Evolutionary conservation across 2,888 invertebrate species (phyloP), one percentile per base, ranked within the genome.

Genomic region (Gerris lacustris): DNA sequence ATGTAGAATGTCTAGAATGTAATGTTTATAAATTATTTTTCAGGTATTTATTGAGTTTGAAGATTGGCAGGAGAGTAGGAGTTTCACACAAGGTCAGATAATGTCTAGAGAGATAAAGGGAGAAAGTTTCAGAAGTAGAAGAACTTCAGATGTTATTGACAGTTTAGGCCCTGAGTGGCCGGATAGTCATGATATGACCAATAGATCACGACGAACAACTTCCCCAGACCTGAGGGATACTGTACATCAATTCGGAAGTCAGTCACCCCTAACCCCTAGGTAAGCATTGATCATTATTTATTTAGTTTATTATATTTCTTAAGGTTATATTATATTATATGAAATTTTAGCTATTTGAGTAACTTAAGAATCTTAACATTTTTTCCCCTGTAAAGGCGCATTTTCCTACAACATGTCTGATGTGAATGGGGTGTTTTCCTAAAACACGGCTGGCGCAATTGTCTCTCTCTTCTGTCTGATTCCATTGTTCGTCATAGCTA

Each of bases 21-120:
- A 31, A 31, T 31, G 31, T 31, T 31, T 31, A 31, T 31, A 31
- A 31, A 31, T 31, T 31, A 31, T 31, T 31, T 31, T 31, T 31
- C 31, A 55, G 55, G 55, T 55, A 11, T 55, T 55, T 55, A 55
- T 55, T 55, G 55, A 55, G 55, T 55, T 55, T 55, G 55, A 55
- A 5, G 55, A 55, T 9, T 55, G 55, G 55, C 55, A 55, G 55
- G 31, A 31, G 31, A 55, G 55, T 9, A 15, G 15, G 2, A 55
- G 55, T 5, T 55, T 11, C 55, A 11, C 55, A 15, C 11, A 9
- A 11, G 5, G 55, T 55, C 11, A 55, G 15, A 55, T 55, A 5
- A 55, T 55, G 55, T 11, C 11, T 55, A 55, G 55, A 11, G 55
- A 55, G 55, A 55, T 11, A 11, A 55, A 55, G 55, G 15, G 2